Conservation (phyloP, 2,113 vertebrate genomes). For the Struthidea cinerea region DNA sequence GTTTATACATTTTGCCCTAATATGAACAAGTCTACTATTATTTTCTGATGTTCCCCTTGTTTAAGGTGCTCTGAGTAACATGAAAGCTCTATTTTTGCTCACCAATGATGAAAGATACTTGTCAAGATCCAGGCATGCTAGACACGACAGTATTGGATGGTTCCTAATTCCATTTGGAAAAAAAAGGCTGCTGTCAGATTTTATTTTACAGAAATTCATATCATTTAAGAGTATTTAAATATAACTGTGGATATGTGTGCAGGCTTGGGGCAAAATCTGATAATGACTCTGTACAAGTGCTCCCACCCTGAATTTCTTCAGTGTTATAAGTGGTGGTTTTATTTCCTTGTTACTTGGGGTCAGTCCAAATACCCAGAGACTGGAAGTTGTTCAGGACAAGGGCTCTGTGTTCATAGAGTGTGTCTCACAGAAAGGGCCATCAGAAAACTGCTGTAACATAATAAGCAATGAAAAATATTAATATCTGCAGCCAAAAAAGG, state of each 20-base stretch:
- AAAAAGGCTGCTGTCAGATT: neutral
- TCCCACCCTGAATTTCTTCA: neutral
- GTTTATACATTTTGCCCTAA: constrained; percentile 60
- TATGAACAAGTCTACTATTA: constrained; percentile 30
- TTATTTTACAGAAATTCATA: neutral
- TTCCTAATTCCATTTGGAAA: neutral
- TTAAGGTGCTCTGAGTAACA: constrained; percentile 42
- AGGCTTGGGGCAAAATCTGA: neutral
- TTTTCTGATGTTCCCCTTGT: constrained; percentile 51
- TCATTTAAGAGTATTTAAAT: neutral
- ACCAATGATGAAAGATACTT: neutral
- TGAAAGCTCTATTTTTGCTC: neutral
- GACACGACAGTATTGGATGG: neutral
- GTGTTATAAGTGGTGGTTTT: neutral
- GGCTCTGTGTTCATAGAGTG: neutral
- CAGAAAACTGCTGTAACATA: neutral
- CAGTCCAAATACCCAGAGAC: neutral
- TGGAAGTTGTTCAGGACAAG: neutral
- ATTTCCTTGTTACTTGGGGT: neutral
- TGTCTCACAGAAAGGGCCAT: neutral
- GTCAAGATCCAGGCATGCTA: neutral
- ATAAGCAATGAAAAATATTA: neutral
- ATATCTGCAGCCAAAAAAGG: neutral
- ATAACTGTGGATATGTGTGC: neutral
- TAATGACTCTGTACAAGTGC: neutral